A percentile compares a stretch with the other conserved stretches of the same genome.
Evolutionary conservation across 1,140 invertebrate genomes (phyloP).

Genomic region (Trypoxylus dichotomus): DNA sequence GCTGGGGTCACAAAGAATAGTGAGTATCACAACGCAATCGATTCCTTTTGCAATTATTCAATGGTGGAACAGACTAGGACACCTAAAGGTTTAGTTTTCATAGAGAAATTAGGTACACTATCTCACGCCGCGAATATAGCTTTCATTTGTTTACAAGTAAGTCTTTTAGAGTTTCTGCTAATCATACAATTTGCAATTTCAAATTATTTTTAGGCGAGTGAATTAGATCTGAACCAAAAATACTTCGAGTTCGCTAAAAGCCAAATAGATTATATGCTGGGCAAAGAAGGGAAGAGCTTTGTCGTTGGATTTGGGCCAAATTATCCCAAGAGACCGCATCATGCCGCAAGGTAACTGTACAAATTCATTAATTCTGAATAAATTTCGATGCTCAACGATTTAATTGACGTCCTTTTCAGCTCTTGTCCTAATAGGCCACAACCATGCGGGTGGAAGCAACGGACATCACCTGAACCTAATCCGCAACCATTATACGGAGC

Average conservation of each 20-base stretch:
- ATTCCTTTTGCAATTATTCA: constrained; percentile 59
- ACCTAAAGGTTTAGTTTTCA: constrained; percentile 61
- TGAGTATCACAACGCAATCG: constrained; percentile 56
- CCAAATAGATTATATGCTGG: constrained; percentile 67
- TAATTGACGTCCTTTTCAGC: too few species aligned
- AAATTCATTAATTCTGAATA: not conserved
- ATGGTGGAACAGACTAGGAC: constrained; percentile 56
- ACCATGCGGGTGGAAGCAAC: constrained; percentile 58
- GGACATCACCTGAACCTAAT: constrained; percentile 54
- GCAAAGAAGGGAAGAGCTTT: constrained; percentile 62
- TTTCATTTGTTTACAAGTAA: constrained; percentile 59
- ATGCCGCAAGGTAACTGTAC: constrained; percentile 56
- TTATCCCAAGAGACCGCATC: constrained; percentile 59
- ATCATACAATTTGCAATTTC: not conserved
- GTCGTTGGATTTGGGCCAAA: constrained; percentile 67
- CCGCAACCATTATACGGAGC: constrained; percentile 61
- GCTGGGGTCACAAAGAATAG: constrained; percentile 55
- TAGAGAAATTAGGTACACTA: constrained; percentile 62
- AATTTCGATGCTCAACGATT: too few species aligned
- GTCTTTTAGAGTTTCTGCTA: not conserved
- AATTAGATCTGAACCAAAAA: constrained; percentile 51
- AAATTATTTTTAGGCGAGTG: constrained; percentile 52
- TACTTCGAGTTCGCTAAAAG: constrained; percentile 62
- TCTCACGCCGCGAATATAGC: constrained; percentile 63
- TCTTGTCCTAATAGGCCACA: constrained; percentile 59